These are phyloP conservation scores for Scaptomyza graminum DNA, from an alignment of 1,140 invertebrate species.

Conservation along the genomic window DNA sequence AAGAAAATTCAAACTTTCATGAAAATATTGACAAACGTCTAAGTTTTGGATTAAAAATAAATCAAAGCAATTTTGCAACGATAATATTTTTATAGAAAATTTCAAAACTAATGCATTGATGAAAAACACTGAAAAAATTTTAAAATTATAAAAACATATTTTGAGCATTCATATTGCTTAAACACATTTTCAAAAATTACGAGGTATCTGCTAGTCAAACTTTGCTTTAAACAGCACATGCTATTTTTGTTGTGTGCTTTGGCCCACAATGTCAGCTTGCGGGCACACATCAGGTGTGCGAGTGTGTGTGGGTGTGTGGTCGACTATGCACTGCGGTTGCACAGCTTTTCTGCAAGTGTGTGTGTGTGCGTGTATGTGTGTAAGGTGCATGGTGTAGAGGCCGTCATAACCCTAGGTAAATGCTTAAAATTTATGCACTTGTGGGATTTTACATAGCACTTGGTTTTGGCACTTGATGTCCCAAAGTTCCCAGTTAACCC, in stretches of 20 bases:
- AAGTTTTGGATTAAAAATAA: no score
- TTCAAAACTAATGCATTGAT: no score
- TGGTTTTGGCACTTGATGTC: conserved; percentile 14
- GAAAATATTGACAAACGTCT: no score
- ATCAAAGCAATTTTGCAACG: no score
- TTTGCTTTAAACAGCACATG: not conserved
- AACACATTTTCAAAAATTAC: not conserved
- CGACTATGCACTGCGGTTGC: conserved; percentile 5
- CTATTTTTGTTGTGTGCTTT: not conserved
- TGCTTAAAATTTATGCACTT: conserved; percentile 73
- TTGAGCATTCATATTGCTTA: no score
- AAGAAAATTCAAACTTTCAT: no score
- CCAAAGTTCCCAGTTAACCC: not conserved
- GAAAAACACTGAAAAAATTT: no score
- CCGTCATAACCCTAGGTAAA: conserved; percentile 58
- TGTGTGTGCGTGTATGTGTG: conserved; percentile 8
- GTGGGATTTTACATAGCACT: conserved; percentile 59
- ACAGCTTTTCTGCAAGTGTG: not conserved
- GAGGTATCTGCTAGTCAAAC: not conserved
- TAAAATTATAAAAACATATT: no score
- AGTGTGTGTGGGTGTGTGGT: conserved; percentile 17
- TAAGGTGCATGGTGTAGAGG: not conserved
- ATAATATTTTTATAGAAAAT: no score
- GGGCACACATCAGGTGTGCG: conserved; percentile 19
- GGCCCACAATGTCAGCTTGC: conserved; percentile 32